phyloP scores from a whole-genome alignment of 2,797 vertebrate species.

The Sebastes kiyomatsui region DNA sequence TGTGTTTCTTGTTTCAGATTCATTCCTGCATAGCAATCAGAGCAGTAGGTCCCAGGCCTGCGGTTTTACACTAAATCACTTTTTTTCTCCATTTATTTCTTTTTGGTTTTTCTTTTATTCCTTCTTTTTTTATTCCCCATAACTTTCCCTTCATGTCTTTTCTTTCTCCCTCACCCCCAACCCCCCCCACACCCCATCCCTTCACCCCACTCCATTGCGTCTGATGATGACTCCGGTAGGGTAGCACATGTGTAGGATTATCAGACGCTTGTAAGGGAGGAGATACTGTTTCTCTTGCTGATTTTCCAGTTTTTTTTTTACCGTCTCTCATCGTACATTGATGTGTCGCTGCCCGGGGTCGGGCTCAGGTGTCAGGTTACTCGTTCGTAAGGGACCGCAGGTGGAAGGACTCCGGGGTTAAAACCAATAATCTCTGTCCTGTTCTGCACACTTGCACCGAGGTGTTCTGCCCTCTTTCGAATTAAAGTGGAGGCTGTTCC shows the following conservation, averaged over 20 bases:
- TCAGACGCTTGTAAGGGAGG: slow-evolving; percentile 43
- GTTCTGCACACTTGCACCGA: slow-evolving; percentile 42
- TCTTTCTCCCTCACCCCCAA: not conserved
- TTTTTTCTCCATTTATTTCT: not conserved
- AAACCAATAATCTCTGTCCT: slow-evolving; percentile 58
- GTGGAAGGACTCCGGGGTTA: slow-evolving; percentile 38
- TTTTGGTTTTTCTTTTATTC: not conserved
- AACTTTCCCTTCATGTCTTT: not conserved
- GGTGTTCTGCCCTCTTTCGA: slow-evolving; percentile 25
- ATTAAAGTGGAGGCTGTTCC: not conserved
- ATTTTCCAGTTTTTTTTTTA: slow-evolving; percentile 64
- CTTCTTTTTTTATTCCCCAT: not conserved
- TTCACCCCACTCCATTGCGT: not conserved
- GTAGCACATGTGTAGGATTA: slow-evolving; percentile 69
- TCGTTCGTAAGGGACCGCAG: slow-evolving; percentile 3
- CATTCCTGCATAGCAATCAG: slow-evolving; percentile 53
- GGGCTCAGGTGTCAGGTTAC: slow-evolving; percentile 56
- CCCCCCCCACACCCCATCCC: fast-evolving
- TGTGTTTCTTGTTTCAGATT: slow-evolving; percentile 43
- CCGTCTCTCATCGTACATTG: slow-evolving; percentile 41
- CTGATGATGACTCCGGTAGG: slow-evolving; percentile 31
- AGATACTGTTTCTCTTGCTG: slow-evolving; percentile 63
- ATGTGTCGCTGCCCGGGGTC: slow-evolving; percentile 7
- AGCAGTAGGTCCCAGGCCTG: slow-evolving; percentile 30
- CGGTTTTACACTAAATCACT: slow-evolving; percentile 16